These are phyloP conservation scores for Metopolophium dirhodum DNA, from an alignment of 1,140 invertebrate genomes.

Conservation along the genomic window DNA sequence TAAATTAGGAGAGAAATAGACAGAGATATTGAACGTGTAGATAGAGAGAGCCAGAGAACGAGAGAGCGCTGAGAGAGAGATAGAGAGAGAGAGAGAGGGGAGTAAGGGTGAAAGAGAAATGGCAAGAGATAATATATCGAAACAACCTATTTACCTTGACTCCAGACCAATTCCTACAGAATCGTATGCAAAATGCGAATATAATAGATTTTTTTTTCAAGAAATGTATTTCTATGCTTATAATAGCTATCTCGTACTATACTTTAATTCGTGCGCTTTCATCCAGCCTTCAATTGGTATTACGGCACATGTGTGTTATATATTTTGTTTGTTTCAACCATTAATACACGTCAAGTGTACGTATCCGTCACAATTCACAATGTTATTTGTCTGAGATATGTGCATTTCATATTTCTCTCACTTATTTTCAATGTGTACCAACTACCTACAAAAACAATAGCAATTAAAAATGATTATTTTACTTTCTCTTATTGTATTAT, in stretches of 20 bases:
- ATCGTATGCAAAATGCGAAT: neutral
- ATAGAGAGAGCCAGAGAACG: no score
- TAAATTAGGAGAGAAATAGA: neutral
- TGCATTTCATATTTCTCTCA: neutral
- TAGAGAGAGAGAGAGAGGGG: no score
- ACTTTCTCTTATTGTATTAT: neutral
- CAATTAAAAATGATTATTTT: neutral
- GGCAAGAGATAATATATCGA: neutral
- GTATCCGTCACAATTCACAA: neutral
- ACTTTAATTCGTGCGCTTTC: neutral
- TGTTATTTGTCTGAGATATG: neutral
- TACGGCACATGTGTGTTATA: neutral
- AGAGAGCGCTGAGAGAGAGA: no score
- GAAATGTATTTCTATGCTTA: neutral
- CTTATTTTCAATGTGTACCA: neutral
- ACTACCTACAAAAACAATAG: neutral
- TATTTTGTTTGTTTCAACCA: neutral
- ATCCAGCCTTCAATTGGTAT: neutral
- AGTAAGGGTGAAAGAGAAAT: neutral
- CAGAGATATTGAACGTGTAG: neutral
- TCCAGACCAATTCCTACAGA: neutral
- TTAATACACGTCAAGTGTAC: neutral
- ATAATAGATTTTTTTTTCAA: neutral
- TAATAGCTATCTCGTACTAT: neutral
- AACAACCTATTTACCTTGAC: neutral